Percentiles rank a stretch among this genome's conserved stretches.
Evolutionary conservation across 2,113 vertebrate species (phyloP).

Genomic region (Rhinopomastus cyanomelas): DNA sequence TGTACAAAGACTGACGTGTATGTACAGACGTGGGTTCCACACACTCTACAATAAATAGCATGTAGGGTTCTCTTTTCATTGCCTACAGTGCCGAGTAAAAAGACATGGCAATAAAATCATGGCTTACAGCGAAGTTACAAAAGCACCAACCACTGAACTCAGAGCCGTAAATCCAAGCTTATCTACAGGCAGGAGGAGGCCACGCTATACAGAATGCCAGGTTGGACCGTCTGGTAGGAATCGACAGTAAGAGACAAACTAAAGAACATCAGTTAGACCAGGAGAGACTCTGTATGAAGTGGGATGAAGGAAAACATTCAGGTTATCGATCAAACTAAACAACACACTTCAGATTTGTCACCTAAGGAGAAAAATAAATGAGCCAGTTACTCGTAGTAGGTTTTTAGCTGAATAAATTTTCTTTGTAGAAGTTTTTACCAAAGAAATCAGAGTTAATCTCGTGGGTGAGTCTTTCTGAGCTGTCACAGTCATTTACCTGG

Average conservation of each 20-base stretch:
- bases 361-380: constrained; percentile 23
- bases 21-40: constrained; percentile 75
- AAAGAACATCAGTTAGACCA: constrained; percentile 28
- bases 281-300: neutral
- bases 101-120: constrained; percentile 73
- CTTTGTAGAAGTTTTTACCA: neutral
- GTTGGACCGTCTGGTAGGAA: constrained; percentile 37
- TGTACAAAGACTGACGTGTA: constrained; percentile 75
- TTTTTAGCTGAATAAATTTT: neutral
- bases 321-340: constrained; percentile 31
- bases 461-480: neutral
- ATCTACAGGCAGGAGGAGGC: constrained; percentile 66
- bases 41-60: constrained; percentile 74
- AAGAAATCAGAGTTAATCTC: constrained; percentile 3
- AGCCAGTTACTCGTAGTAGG: neutral
- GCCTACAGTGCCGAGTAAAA: constrained; percentile 73
- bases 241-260: constrained; percentile 40
- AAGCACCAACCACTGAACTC: constrained; percentile 65
- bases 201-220: constrained; percentile 71
- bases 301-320: constrained; percentile 9
- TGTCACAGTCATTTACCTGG: neutral
- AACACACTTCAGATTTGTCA: constrained; percentile 15
- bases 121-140: constrained; percentile 76
- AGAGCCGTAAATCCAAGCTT: constrained; percentile 67
- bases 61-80: constrained; percentile 59